A percentile compares a stretch with the other conserved stretches of the same genome.
Conservation (phyloP, 2,797 vertebrate genomes). For the Anguilla megastoma region DNA sequence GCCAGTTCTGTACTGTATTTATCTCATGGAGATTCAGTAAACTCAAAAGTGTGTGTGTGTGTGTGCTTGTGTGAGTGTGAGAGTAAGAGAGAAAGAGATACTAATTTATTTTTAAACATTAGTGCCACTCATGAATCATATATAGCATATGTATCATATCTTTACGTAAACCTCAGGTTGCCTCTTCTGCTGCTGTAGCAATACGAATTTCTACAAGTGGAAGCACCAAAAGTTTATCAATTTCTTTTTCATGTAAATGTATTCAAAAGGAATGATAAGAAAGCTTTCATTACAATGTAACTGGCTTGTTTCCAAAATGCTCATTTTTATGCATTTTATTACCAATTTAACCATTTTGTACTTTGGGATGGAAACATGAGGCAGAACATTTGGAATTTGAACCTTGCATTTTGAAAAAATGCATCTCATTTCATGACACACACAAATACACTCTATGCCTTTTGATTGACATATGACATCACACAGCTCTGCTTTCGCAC, state of each 20-base stretch:
- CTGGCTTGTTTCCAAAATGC: conserved; percentile 5
- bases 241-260: conserved; percentile 35
- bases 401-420: neutral
- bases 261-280: conserved; percentile 36
- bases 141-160: conserved; percentile 37
- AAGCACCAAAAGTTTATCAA: conserved; percentile 43
- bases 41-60: neutral
- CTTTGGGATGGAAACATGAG: neutral
- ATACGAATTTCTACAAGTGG: conserved; percentile 49
- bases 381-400: neutral
- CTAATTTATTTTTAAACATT: conserved; percentile 37
- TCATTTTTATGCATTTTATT: conserved; percentile 24
- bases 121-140: conserved; percentile 50
- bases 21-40: neutral
- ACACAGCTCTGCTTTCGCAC: neutral
- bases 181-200: conserved; percentile 46
- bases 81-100: conserved; percentile 1
- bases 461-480: no score
- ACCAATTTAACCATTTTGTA: conserved; percentile 8
- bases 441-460: neutral
- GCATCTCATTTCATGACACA: neutral
- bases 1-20: conserved; percentile 31
- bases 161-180: conserved; percentile 51
- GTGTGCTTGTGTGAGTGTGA: neutral
- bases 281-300: conserved; percentile 18